Base-by-base conservation (phyloP, 2,888 invertebrate species). In the Limenitis camilla region DNA sequence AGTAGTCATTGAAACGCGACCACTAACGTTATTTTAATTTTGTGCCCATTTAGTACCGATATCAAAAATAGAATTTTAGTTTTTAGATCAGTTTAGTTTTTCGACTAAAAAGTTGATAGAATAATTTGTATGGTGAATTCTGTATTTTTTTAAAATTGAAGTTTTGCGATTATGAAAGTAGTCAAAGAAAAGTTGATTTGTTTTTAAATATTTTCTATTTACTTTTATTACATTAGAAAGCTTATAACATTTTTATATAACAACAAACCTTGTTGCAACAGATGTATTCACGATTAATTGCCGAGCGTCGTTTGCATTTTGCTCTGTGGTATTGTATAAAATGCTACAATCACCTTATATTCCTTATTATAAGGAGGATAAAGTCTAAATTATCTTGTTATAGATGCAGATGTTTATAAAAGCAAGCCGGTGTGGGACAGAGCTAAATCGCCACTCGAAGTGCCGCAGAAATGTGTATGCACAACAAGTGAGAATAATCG, bases 401-500 rank as follows among this genome's bases (percentile, higher is more conserved):
- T 55, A 62, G 55, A 51, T 64, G 63, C 60, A 59, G 49, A 60
- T 64, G 63, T 65, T 56, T 59, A 61, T 47, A 68, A 72, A 64
- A 61, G 60, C 58, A 43, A 61, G 56, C 56, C 55, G 68, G 63
- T 64, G 66, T 55, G 59, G 67, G 83, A 80, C 81, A 76, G 73
- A 78, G 82, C 71, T 81, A 82, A 83, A 84, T 85, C 83, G 78
- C 79, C 74, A 72, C 76, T 76, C 77, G 74, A 71, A 70, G 76
- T 75, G 78, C 76, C 76, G 77, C 74, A 82, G 73, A 81, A 84
- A 84, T 79, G 78, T 78, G 83, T 85, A 76, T 76, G 49, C 74
- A 72, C 80, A 74, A 78, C 81, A 79, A 82, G 80, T 78, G 80
- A 81, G 82, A 85, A 78, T 82, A 80, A 85, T 83, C 71, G 81